Percentiles rank a stretch among this genome's conserved stretches.
Conservation (phyloP, 2,888 invertebrate genomes). For the Conistra vaccinii region DNA sequence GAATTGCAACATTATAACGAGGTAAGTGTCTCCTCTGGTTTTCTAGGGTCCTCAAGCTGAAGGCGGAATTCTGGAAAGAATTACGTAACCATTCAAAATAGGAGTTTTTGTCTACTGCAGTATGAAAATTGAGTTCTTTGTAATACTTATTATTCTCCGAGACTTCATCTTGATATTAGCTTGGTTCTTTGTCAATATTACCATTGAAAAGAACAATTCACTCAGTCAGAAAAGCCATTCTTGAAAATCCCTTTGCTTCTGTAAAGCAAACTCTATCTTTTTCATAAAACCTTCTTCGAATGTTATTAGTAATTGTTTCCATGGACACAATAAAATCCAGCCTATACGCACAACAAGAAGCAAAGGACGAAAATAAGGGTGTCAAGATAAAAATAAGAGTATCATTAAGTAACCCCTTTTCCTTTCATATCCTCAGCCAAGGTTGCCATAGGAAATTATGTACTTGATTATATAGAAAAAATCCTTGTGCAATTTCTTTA, state of each 20-base stretch:
- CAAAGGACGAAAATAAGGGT: slow-evolving; percentile 13
- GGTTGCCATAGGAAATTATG: slow-evolving; percentile 17
- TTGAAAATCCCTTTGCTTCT: not conserved
- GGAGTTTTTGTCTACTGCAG: not conserved
- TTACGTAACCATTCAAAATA: slow-evolving; percentile 17
- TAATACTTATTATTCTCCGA: not conserved
- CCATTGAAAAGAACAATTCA: not conserved
- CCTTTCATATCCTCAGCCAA: not conserved
- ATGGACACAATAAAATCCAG: slow-evolving; percentile 15
- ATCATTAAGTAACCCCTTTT: slow-evolving; percentile 32
- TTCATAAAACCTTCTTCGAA: not conserved
- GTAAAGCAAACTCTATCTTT: not conserved
- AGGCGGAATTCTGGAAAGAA: slow-evolving; percentile 10
- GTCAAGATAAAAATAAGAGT: slow-evolving; percentile 34
- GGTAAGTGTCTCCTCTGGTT: slow-evolving; percentile 39
- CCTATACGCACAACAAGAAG: not conserved
- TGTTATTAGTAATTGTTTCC: slow-evolving; percentile 1
- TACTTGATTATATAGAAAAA: not conserved
- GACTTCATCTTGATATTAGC: not conserved
- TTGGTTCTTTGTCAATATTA: slow-evolving; percentile 1
- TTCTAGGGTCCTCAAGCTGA: slow-evolving; percentile 14
- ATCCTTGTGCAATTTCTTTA: not conserved
- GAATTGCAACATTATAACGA: slow-evolving; percentile 42
- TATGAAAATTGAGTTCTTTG: not conserved
- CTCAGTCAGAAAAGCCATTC: not conserved